A percentile compares a stretch with the other conserved stretches of the same genome.
Evolutionary conservation across 1,140 invertebrate genomes (phyloP).

Genomic region (Neoseiulus cucumeris): DNA sequence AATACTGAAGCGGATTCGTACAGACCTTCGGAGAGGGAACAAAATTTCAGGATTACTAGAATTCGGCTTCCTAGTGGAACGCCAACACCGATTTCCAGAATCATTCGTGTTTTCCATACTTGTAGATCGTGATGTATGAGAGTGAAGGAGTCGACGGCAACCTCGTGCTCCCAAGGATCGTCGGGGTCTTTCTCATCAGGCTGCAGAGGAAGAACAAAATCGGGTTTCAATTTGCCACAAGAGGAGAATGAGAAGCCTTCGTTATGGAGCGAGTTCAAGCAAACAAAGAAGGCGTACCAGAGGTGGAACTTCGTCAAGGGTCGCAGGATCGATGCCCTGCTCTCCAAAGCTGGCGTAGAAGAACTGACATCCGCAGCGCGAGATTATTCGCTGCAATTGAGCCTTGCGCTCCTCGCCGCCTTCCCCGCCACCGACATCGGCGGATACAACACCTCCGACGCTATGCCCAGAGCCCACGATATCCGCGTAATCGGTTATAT

Average conservation of each 20-base stretch:
- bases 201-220: constrained; percentile 21
- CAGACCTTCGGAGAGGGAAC: constrained; percentile 38
- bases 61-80: too few relatives aligned
- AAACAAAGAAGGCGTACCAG: constrained; percentile 9
- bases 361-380: constrained; percentile 89
- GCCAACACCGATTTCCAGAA: too few relatives aligned
- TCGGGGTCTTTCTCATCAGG: constrained; percentile 22
- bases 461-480: constrained; percentile 81
- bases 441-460: constrained; percentile 81
- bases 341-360: constrained; percentile 89
- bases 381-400: constrained; percentile 86
- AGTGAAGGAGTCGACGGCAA: constrained; percentile 86
- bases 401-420: constrained; percentile 18
- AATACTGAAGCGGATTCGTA: constrained; percentile 84
- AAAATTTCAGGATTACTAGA: too few relatives aligned
- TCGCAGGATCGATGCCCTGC: constrained; percentile 44
- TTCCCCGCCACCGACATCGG: constrained; percentile 53
- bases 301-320: constrained; percentile 40
- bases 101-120: not conserved
- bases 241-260: constrained; percentile 25
- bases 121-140: constrained; percentile 95
- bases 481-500: constrained; percentile 48
- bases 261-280: constrained; percentile 23
- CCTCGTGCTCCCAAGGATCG: constrained; percentile 37
- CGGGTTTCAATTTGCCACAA: too few relatives aligned